A percentile compares a stretch with the other conserved stretches of the same genome.
Evolutionary conservation across 2,113 vertebrate genomes (phyloP).

Genomic region (Ivindomyrus marchei): DNA sequence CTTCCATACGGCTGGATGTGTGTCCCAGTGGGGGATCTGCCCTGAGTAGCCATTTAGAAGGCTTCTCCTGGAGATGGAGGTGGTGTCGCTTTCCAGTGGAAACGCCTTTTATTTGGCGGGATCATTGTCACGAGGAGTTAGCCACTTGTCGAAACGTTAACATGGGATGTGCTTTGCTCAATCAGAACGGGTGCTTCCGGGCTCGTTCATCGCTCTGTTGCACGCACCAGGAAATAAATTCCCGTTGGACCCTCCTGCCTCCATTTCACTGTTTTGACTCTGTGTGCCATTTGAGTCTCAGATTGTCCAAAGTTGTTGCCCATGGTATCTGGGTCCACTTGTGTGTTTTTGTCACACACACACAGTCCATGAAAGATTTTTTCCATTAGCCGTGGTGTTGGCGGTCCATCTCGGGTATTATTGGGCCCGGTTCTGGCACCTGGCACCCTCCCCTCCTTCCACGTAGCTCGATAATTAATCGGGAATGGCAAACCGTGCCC

Average conservation of each 20-base stretch:
- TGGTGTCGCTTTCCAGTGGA: background rate
- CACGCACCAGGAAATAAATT: background rate
- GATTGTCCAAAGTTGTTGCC: background rate
- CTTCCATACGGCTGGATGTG: background rate
- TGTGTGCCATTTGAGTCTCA: background rate
- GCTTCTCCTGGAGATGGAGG: background rate
- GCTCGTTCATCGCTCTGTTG: background rate
- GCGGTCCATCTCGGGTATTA: conserved; percentile 36
- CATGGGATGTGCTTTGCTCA: background rate
- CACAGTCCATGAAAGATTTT: background rate
- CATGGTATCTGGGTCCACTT: background rate
- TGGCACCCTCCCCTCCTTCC: conserved; percentile 45
- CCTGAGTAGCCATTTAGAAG: background rate
- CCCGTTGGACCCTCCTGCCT: background rate
- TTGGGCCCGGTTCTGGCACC: conserved; percentile 37
- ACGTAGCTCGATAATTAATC: conserved; percentile 67
- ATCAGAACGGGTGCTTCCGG: background rate
- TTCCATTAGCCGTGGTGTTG: background rate
- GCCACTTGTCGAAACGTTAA: background rate
- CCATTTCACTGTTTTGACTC: background rate
- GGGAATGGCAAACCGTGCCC: conserved; percentile 56
- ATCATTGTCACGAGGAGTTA: background rate
- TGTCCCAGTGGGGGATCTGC: background rate
- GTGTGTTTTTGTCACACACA: background rate
- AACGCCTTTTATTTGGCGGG: background rate